Evolutionary conservation across 2,888 invertebrate genomes (phyloP), one percentile per base, ranked within the genome.

Genomic region (Helleia helle): DNA sequence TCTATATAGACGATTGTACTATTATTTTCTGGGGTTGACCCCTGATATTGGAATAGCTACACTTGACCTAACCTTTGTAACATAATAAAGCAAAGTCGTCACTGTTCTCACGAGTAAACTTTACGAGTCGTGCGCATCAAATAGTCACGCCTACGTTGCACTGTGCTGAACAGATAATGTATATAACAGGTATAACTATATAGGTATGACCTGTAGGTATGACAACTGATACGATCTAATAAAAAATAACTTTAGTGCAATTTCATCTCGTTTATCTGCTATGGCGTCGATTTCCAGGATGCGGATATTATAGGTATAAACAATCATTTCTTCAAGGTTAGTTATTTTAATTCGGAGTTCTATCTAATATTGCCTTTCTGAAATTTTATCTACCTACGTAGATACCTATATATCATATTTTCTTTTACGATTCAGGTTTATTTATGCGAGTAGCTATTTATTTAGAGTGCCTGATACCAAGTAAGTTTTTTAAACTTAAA

Each of bases 241-340:
- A n/a, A n/a, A n/a, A n/a, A n/a, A n/a, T n/a, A n/a, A n/a, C n/a
- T n/a, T n/a, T 41, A n/a, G 25, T 17, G 38, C 18, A 14, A 3
- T 13, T 13, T 2, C 9, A 14, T 6, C 18, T n/a, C 31, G 9
- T 15, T 25, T 14, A 15, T 37, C 24, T 9, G 27, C 11, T 26
- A 8, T 29, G 8, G 13, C 29, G 2, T 22, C 7, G 6, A 22
- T 22, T 41, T 30, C 13, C 40, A 42, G 75, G 77, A 77, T 69
- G 62, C 72, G 73, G 73, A 76, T 75, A 67, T 69, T 58, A 59
- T 36, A n/a, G n/a, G n/a, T n/a, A 54, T 43, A 56, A 59, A 70
- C 72, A 59, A 64, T 75, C 73, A 75, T 73, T 68, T 65, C 68
- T 62, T 60, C 73, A 75, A 75, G 75, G 75, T 56, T 71, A 25